A percentile compares a stretch with the other conserved stretches of the same genome.
phyloP scores from a whole-genome alignment of 2,797 vertebrate species.

The Artibeus jamaicensis region DNA sequence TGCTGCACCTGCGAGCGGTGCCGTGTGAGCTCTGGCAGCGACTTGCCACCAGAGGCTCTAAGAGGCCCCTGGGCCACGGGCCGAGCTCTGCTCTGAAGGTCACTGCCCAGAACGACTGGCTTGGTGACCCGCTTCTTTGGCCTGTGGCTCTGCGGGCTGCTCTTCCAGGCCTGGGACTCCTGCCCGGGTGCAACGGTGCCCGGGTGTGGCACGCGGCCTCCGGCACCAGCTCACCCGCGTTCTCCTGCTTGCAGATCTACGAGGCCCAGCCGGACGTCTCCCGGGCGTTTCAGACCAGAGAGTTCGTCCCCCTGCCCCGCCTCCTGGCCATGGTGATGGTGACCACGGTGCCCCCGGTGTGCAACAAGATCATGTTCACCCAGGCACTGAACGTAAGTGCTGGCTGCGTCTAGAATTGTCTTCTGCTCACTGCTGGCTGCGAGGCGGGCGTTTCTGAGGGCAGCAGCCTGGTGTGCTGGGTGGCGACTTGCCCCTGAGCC shows the following conservation, averaged over 20 bases:
- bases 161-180: not conserved
- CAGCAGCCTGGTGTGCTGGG: not conserved
- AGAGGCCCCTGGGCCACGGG: not conserved
- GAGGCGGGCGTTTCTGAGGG: not conserved
- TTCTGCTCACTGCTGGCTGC: not conserved
- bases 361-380: slow-evolving; percentile 93
- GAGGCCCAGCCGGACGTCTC: slow-evolving; percentile 92
- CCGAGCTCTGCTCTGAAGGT: not conserved
- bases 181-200: rapidly evolving
- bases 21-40: not conserved
- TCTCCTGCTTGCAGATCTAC: slow-evolving; percentile 88
- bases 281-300: slow-evolving; percentile 86
- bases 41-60: not conserved
- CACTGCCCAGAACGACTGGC: not conserved
- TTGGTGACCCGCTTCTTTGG: not conserved
- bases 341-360: slow-evolving; percentile 91
- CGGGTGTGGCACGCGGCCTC: not conserved
- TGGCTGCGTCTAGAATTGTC: not conserved
- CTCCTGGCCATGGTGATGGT: slow-evolving; percentile 93
- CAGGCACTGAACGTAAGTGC: slow-evolving; percentile 91
- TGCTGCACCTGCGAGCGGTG: no score
- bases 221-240: not conserved
- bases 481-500: not conserved
- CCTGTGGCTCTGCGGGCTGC: not conserved
- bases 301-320: slow-evolving; percentile 88